Conservation (phyloP, 1,140 invertebrate genomes). For the Diorhabda sublineata region DNA sequence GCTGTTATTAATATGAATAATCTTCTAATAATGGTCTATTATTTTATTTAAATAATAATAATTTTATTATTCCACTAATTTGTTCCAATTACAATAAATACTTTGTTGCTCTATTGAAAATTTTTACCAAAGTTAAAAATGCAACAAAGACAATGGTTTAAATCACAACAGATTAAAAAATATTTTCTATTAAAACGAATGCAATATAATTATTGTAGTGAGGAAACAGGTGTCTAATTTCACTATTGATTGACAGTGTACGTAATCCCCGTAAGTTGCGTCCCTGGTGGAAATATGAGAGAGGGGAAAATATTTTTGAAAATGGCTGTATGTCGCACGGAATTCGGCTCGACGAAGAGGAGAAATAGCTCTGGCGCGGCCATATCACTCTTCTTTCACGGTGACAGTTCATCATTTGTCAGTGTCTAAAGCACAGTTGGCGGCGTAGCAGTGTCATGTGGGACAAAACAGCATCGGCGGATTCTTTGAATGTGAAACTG, state of each 20-base stretch:
- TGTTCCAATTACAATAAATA: no score
- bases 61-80: no score
- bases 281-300: conserved; percentile 37
- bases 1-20: no score
- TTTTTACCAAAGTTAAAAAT: no score
- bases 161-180: no score
- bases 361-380: conserved; percentile 43
- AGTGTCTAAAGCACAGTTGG: conserved; percentile 47
- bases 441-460: conserved; percentile 46
- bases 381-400: conserved; percentile 50
- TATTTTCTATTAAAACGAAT: no score
- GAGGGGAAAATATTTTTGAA: conserved; percentile 45
- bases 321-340: conserved; percentile 44
- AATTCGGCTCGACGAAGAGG: conserved; percentile 37
- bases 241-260: not conserved
- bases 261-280: not conserved
- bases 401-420: conserved; percentile 50
- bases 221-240: not conserved
- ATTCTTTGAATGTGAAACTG: conserved; percentile 39
- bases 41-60: no score
- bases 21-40: no score
- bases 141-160: no score
- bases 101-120: no score
- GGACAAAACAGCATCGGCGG: conserved; percentile 47
- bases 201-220: no score